Percentiles rank a stretch among this genome's conserved stretches.
phyloP scores from a whole-genome alignment of 2,113 vertebrate species.

The zebrafish (Danio rerio) region GRCz12tu NC_133183.1:35680001-35680500 shows the following conservation, averaged over 20 bases:
- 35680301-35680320: slow-evolving; percentile 70
- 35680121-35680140: slow-evolving; percentile 58
- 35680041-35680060: slow-evolving; percentile 14
- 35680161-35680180: slow-evolving; percentile 74
- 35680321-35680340: slow-evolving; percentile 74
- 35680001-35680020: neutral
- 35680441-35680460: slow-evolving; percentile 81
- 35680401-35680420: slow-evolving; percentile 69
- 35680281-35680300: slow-evolving; percentile 74
- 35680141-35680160: slow-evolving; percentile 56
- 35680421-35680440: slow-evolving; percentile 71
- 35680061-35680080: neutral
- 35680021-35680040: neutral
- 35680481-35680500: slow-evolving; percentile 72
- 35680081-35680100: slow-evolving; percentile 33
- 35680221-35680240: slow-evolving; percentile 78
- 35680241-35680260: slow-evolving; percentile 78
- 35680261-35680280: slow-evolving; percentile 80
- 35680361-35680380: slow-evolving; percentile 73
- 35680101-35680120: slow-evolving; percentile 26
- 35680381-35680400: slow-evolving; percentile 55
- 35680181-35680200: slow-evolving; percentile 78
- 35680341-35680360: slow-evolving; percentile 75
- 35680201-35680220: slow-evolving; percentile 72
- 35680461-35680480: slow-evolving; percentile 75